Evolutionary conservation across 1,140 invertebrate species (phyloP).

Genomic region (Drosophila elegans): DNA sequence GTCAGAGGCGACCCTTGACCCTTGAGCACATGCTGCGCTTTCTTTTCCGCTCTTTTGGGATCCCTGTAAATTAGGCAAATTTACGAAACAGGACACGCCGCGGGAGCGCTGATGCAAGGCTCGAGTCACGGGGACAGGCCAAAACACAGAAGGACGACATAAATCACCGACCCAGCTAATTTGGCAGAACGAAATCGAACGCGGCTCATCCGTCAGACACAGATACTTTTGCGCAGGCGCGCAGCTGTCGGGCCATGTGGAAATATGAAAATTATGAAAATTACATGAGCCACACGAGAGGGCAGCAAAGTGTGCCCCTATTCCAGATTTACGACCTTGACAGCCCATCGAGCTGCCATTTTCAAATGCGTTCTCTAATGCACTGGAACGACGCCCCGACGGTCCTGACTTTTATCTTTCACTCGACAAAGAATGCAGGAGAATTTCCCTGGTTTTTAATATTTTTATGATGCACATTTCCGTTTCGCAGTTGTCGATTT

Average conservation of each 20-base stretch:
- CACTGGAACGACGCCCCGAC: conserved; percentile 63
- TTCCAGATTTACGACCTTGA: conserved; percentile 71
- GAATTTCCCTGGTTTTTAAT: conserved; percentile 67
- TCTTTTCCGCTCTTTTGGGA: conserved; percentile 8
- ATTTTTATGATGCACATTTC: conserved; percentile 83
- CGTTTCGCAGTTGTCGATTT: conserved; percentile 59
- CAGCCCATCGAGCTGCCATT: conserved; percentile 62
- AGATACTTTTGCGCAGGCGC: conserved; percentile 70
- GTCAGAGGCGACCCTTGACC: conserved; percentile 24
- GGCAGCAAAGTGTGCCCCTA: conserved; percentile 32
- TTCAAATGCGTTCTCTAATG: conserved; percentile 60
- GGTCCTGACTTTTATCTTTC: conserved; percentile 59
- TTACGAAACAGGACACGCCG: conserved; percentile 68
- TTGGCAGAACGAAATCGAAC: conserved; percentile 73
- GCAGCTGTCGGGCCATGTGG: conserved; percentile 54
- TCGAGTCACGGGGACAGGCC: conserved; percentile 17
- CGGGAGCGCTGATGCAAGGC: conserved; percentile 30
- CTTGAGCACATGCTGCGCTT: conserved; percentile 51
- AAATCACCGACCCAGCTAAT: conserved; percentile 69
- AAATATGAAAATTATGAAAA: conserved; percentile 76
- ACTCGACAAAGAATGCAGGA: conserved; percentile 11
- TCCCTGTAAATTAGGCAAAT: conserved; percentile 67
- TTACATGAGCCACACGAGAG: conserved; percentile 29
- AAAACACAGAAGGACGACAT: conserved; percentile 52
- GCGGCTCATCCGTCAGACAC: conserved; percentile 67